Evolutionary conservation across 2,797 vertebrate genomes (phyloP).

Genomic region (Pipistrellus nathusii): DNA sequence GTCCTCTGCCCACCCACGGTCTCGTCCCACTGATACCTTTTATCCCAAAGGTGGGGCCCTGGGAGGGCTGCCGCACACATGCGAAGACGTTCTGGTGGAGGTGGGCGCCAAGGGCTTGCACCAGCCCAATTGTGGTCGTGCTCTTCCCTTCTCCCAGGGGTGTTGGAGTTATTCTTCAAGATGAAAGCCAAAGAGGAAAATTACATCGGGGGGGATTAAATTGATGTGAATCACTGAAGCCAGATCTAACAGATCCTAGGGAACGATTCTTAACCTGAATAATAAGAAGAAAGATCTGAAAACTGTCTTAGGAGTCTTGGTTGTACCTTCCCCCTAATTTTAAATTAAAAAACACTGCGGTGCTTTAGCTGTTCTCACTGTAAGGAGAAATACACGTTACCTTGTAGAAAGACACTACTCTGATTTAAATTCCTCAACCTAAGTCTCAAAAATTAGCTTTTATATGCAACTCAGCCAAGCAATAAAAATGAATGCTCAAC

Average conservation of each 20-base stretch:
- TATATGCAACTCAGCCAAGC: neutral
- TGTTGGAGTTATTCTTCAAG: slow-evolving; percentile 96
- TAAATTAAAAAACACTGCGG: neutral
- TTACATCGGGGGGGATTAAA: neutral
- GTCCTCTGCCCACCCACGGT: neutral
- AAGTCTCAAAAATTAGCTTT: neutral
- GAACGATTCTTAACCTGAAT: slow-evolving; percentile 21
- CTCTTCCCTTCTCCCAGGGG: slow-evolving; percentile 99
- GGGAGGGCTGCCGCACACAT: slow-evolving; percentile 97
- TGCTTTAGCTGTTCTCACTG: neutral
- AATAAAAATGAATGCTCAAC: slow-evolving; percentile 34
- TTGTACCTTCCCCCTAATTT: slow-evolving; percentile 5
- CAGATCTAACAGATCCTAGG: neutral
- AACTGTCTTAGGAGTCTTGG: neutral
- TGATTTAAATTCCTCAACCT: slow-evolving; percentile 45
- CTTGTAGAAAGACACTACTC: neutral
- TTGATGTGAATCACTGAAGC: neutral
- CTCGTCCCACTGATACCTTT: slow-evolving; percentile 91
- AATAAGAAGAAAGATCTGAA: neutral
- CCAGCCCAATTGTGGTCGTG: slow-evolving; percentile 96
- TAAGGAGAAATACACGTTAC: slow-evolving; percentile 33
- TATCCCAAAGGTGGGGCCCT: slow-evolving; percentile 99
- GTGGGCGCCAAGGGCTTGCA: slow-evolving; percentile 96
- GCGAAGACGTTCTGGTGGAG: slow-evolving; percentile 96
- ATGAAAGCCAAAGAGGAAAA: slow-evolving; percentile 61